phyloP scores from a whole-genome alignment of 2,888 invertebrate species.

The Tetragonula carbonaria region DNA sequence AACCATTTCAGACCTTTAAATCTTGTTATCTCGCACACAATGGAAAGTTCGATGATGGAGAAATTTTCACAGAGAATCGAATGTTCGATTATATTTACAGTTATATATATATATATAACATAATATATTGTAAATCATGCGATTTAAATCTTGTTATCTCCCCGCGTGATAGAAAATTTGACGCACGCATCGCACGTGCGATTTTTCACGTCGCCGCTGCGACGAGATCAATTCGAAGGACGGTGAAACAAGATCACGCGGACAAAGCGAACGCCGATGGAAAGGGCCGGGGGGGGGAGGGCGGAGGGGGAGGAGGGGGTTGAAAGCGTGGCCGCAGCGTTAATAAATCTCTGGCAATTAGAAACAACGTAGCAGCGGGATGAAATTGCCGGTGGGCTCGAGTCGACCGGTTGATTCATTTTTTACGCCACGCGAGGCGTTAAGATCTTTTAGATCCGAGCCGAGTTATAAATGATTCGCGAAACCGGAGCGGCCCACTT shows the following conservation, averaged over 20 bases:
- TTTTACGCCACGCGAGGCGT: slow-evolving; percentile 71
- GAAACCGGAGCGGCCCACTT: slow-evolving; percentile 64
- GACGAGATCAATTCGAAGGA: not conserved
- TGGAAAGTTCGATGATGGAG: too few relatives aligned
- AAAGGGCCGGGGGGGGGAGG: too few relatives aligned
- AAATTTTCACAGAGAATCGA: too few relatives aligned
- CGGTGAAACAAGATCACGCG: slow-evolving; percentile 3
- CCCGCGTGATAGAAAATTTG: too few relatives aligned
- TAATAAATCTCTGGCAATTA: slow-evolving; percentile 76
- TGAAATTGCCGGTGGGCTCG: slow-evolving; percentile 67
- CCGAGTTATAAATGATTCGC: slow-evolving; percentile 70
- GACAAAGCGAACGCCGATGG: not conserved
- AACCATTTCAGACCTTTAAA: too few relatives aligned
- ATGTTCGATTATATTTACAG: too few relatives aligned
- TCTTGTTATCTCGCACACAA: too few relatives aligned
- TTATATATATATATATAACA: too few relatives aligned
- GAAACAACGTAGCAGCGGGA: slow-evolving; percentile 70
- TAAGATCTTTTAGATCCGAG: slow-evolving; percentile 69
- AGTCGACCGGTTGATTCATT: slow-evolving; percentile 70
- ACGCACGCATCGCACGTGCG: not conserved
- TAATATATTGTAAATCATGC: too few relatives aligned
- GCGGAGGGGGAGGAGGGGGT: too few relatives aligned
- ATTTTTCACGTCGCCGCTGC: not conserved
- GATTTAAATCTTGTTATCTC: too few relatives aligned
- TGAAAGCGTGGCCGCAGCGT: slow-evolving; percentile 9